Base-by-base conservation (phyloP, 2,888 invertebrate species). In the Synanthedon andrenaeformis region DNA sequence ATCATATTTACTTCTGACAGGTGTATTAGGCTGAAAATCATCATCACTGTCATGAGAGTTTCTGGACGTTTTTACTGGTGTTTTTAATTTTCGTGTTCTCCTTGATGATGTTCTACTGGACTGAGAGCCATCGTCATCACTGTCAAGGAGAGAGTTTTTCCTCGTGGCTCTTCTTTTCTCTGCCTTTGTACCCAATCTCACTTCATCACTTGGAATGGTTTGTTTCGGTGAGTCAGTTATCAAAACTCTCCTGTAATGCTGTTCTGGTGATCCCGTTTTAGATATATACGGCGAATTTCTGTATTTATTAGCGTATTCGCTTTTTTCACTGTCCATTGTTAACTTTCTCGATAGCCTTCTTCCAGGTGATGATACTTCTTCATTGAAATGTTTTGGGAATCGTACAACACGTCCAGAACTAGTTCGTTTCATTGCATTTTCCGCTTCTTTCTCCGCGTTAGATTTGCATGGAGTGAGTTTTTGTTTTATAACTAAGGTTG, bases 401-500 rank as follows among this genome's bases (percentile, higher is more conserved):
- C 68, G 79, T 28, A 66, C 64, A 10, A 64, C 55, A 59, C 85
- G 66, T 0, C 76, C 76, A 4, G 81, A 79, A 28, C 82, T 61
- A 3, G 78, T 78, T 0, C 71, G 58, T 54, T 69, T 66, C 23
- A 62, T 56, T 19, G 62, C 65, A 53, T 69, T 73, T 42, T 71
- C 71, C 13, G 73, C 72, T 51, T 80, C 79, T 35, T 35, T 35
- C 35, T 35, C 8, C 3, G 35, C 3, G 35, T 35, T 35, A 35
- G 35, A 35, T 35, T 35, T 35, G 28, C 28, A 35, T 1, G 28
- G 28, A 35, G 8, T 35, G 35, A 35, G 35, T 35, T 35, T 35
- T 52, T 82, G 74, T 53, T 79, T 75, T 52, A 85, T 86, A 4
- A 86, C 79, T 8, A 87, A 62, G 8, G 82, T 85, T 13, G 86